Percentiles rank a stretch among this genome's conserved stretches.
Conservation (phyloP, 1,140 invertebrate genomes). For the Drosophila chauvacae region DNA sequence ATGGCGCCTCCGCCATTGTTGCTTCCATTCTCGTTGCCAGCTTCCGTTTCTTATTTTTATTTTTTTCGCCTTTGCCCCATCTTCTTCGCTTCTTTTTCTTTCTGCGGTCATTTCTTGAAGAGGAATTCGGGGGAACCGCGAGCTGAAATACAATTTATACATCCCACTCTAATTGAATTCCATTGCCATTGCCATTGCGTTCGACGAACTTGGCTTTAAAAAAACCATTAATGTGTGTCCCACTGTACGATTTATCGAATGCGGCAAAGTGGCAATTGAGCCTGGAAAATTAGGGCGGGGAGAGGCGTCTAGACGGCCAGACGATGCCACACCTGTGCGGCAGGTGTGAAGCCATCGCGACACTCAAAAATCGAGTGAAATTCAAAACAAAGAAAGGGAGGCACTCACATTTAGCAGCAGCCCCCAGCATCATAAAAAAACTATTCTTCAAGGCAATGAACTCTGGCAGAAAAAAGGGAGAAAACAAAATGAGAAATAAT, state of each 20-base stretch:
- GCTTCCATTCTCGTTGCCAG: constrained; percentile 31
- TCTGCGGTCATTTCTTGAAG: constrained; percentile 23
- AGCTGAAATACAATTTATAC: constrained; percentile 49
- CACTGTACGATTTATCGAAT: constrained; percentile 64
- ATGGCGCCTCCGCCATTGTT: constrained; percentile 41
- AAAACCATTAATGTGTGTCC: constrained; percentile 15
- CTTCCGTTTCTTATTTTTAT: constrained; percentile 67
- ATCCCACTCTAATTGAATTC: constrained; percentile 72
- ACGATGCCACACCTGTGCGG: constrained; percentile 58
- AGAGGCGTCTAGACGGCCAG: constrained; percentile 67
- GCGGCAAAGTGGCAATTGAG: constrained; percentile 50
- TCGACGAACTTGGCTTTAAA: constrained; percentile 34
- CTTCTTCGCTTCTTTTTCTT: background rate
- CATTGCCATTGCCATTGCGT: constrained; percentile 31
- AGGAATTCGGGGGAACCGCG: constrained; percentile 24
- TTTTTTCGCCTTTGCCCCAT: constrained; percentile 23
- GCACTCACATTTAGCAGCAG: background rate
- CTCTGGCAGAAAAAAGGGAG: background rate
- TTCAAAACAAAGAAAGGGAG: constrained; percentile 16
- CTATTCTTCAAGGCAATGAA: constrained; percentile 11
- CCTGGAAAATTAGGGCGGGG: background rate
- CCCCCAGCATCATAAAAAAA: constrained; percentile 30
- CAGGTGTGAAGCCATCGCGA: constrained; percentile 25
- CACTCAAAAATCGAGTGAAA: constrained; percentile 23
- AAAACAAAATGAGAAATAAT: constrained; percentile 9